Conservation (phyloP, 2,797 vertebrate genomes). For the Chrysocyon brachyurus region DNA sequence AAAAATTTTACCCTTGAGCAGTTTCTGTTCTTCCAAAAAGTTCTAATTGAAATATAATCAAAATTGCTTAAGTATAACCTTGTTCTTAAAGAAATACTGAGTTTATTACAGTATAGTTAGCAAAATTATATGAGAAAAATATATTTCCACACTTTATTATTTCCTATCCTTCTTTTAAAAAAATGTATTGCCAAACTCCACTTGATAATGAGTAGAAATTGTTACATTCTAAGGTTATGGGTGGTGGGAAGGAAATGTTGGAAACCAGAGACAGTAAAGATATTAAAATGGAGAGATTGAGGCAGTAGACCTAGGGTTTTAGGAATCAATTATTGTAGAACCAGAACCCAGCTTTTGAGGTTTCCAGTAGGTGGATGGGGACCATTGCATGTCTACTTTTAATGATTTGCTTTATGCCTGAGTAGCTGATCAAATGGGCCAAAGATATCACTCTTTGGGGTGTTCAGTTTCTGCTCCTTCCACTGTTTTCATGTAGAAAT, state of each 20-base stretch:
- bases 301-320: neutral
- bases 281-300: neutral
- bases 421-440: neutral
- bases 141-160: neutral
- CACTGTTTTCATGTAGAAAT: constrained; percentile 2
- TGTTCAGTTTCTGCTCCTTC: neutral
- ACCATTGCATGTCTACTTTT: neutral
- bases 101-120: neutral
- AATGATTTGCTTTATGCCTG: neutral
- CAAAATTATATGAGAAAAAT: constrained; percentile 41
- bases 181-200: neutral
- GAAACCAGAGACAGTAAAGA: neutral
- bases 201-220: neutral
- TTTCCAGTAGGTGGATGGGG: neutral
- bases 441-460: neutral
- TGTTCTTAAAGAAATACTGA: constrained; percentile 49
- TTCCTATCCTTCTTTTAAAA: neutral
- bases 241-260: neutral
- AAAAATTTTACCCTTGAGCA: neutral
- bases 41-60: constrained; percentile 40
- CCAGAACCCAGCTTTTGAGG: neutral
- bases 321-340: constrained; percentile 9
- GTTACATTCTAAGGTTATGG: neutral
- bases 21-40: constrained; percentile 1
- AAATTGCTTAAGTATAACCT: neutral